These are phyloP conservation scores for Corythaeola cristata DNA, from an alignment of 2,113 vertebrate genomes.

Conservation along the genomic window DNA sequence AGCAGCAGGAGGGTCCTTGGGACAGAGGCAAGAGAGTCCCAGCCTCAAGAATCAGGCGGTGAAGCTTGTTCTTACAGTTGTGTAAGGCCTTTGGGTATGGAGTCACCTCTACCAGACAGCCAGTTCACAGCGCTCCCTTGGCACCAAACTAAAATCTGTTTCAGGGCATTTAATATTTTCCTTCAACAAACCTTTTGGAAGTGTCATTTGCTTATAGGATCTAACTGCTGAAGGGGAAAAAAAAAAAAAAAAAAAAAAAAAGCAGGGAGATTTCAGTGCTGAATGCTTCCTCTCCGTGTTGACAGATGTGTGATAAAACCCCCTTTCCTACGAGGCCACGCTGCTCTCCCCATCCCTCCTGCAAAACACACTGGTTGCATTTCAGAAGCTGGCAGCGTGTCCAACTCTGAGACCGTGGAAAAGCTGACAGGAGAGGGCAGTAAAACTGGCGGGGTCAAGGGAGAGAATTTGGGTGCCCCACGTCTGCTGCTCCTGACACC, in stretches of 20 bases:
- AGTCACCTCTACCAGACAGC: neutral
- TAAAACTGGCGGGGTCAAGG: neutral
- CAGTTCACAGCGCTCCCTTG: neutral
- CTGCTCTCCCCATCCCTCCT: neutral
- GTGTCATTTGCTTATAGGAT: neutral
- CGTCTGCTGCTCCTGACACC: fast-evolving
- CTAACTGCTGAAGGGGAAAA: neutral
- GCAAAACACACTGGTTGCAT: neutral
- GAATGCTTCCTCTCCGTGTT: fast-evolving
- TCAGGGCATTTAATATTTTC: neutral
- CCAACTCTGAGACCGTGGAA: neutral
- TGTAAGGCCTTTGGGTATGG: neutral
- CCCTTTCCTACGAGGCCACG: neutral
- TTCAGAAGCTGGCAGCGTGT: neutral
- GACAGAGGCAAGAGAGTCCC: neutral
- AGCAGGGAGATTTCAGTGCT: neutral
- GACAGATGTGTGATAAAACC: neutral
- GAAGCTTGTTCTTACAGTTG: neutral
- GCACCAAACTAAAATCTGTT: neutral
- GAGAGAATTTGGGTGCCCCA: neutral
- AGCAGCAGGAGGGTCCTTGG: neutral
- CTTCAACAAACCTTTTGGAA: neutral
- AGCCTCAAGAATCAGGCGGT: neutral
- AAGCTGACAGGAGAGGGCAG: neutral
- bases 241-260: too few species aligned